Percentiles rank a stretch among this genome's conserved stretches.
phyloP scores from a whole-genome alignment of 2,888 invertebrate genomes.

The Holacanthella duospinosa region DNA sequence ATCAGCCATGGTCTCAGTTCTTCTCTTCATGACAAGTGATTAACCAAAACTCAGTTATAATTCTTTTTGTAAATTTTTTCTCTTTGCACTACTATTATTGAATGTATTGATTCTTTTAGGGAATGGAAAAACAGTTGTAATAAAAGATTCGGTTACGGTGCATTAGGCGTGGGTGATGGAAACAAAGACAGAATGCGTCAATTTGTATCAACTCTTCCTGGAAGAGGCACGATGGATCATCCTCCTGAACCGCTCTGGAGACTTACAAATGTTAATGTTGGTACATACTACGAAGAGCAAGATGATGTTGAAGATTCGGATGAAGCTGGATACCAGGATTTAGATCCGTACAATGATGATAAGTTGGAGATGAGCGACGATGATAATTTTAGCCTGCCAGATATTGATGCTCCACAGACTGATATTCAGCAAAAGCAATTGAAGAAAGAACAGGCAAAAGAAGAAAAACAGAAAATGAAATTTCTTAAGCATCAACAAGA shows the following conservation, averaged over 20 bases:
- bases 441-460: background rate
- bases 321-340: background rate
- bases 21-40: conserved; percentile 9
- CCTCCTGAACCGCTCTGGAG: background rate
- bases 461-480: background rate
- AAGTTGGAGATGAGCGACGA: conserved; percentile 15
- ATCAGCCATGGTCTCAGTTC: too few relatives aligned
- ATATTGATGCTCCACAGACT: conserved; percentile 16
- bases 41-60: too few relatives aligned
- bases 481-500: too few relatives aligned
- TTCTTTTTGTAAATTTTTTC: background rate
- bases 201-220: background rate
- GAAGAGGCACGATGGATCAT: background rate
- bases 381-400: conserved; percentile 24
- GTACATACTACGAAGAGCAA: conserved; percentile 9
- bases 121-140: background rate
- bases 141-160: background rate
- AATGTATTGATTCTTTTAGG: background rate
- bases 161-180: background rate
- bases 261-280: too few relatives aligned
- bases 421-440: background rate
- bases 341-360: background rate
- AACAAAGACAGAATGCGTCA: background rate
- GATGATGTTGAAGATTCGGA: conserved; percentile 8
- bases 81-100: background rate